These are phyloP conservation scores for Lottia scabra DNA, from an alignment of 2,888 invertebrate species.

Conservation along the genomic window DNA sequence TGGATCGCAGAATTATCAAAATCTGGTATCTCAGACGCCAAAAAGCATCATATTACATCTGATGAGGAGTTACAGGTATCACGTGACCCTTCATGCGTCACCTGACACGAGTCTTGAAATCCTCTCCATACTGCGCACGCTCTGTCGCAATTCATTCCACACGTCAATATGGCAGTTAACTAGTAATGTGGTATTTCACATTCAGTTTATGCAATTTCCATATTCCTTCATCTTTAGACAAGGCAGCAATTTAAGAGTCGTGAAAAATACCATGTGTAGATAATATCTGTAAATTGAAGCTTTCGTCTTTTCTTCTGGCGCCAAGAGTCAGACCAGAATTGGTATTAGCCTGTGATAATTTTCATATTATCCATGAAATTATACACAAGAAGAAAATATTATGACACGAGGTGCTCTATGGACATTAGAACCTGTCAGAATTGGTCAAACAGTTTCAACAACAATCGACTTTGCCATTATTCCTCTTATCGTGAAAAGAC, in stretches of 20 bases:
- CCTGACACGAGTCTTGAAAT: neutral
- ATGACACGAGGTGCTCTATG: conserved; percentile 17
- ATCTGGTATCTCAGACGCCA: neutral
- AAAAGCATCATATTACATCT: conserved; percentile 2
- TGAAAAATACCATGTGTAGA: conserved; percentile 31
- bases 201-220: conserved; percentile 7
- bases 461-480: conserved; percentile 4
- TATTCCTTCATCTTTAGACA: neutral
- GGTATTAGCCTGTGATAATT: conserved; percentile 24
- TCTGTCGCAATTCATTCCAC: neutral
- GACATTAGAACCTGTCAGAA: neutral
- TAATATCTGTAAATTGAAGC: conserved; percentile 31
- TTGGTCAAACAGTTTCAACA: conserved; percentile 15
- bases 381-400: conserved; percentile 16
- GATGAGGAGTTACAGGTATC: conserved; percentile 1
- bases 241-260: conserved; percentile 19
- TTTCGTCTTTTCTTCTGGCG: conserved; percentile 21
- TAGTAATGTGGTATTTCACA: neutral
- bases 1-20: neutral
- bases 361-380: conserved; percentile 25
- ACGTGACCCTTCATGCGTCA: conserved; percentile 2
- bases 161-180: neutral
- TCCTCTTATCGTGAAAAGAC: too few species aligned
- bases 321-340: conserved; percentile 24
- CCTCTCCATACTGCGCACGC: neutral